Evolutionary conservation across 1,140 invertebrate genomes (phyloP).

Genomic region (Diorhabda elongata): DNA sequence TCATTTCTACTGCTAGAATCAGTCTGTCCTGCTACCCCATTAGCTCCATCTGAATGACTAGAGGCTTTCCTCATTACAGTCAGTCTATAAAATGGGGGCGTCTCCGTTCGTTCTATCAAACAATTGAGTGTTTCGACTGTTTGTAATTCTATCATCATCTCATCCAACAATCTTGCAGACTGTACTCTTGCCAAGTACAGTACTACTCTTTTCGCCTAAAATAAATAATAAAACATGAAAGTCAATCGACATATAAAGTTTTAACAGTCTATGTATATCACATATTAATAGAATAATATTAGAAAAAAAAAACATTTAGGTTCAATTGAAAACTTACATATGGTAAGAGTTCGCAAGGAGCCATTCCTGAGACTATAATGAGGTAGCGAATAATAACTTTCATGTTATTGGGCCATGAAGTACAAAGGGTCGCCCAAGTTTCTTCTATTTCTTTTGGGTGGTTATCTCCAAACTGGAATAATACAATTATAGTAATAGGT

Average conservation of each 20-base stretch:
- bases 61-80: constrained; percentile 88
- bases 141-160: constrained; percentile 94
- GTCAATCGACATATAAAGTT: neutral
- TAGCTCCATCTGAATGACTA: constrained; percentile 69
- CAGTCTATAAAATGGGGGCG: constrained; percentile 93
- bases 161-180: constrained; percentile 88
- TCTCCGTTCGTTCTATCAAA: constrained; percentile 92
- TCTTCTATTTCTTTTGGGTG: constrained; percentile 94
- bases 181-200: constrained; percentile 85
- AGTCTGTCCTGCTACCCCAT: constrained; percentile 49
- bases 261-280: neutral
- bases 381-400: constrained; percentile 97
- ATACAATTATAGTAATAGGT: constrained; percentile 14
- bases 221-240: constrained; percentile 17
- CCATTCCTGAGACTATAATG: constrained; percentile 93
- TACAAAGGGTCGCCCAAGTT: constrained; percentile 91
- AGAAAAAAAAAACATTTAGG: neutral
- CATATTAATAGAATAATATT: neutral
- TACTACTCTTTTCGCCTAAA: constrained; percentile 89
- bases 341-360: constrained; percentile 84
- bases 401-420: constrained; percentile 95
- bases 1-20: constrained; percentile 49
- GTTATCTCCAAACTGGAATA: constrained; percentile 83
- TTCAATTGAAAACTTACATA: constrained; percentile 62
- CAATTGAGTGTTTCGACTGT: constrained; percentile 94